Evolutionary conservation across 2,113 vertebrate species (phyloP).

Genomic region (Corythaixoides concolor): DNA sequence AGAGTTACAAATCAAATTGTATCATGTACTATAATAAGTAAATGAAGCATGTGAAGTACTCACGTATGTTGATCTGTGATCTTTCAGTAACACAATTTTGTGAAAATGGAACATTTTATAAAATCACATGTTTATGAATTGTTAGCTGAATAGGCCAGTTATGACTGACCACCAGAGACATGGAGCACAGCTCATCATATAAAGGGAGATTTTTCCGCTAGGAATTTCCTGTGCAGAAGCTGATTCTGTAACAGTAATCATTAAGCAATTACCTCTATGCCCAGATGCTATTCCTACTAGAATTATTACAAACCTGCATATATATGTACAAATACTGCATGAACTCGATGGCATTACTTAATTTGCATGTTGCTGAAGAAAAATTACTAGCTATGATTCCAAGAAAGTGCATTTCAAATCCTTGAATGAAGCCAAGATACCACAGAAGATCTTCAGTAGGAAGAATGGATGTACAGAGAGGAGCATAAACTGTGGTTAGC

Average conservation of each 20-base stretch:
- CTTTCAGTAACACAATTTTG: neutral
- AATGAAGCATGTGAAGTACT: neutral
- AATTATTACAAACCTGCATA: neutral
- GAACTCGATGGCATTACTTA: neutral
- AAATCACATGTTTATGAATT: neutral
- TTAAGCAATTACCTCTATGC: neutral
- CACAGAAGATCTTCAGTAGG: neutral
- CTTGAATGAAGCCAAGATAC: neutral
- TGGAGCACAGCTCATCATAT: neutral
- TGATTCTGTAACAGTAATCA: neutral
- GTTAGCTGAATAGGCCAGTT: neutral
- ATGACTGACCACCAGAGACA: neutral
- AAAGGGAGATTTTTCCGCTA: neutral
- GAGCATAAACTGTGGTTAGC: neutral
- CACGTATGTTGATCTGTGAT: fast-evolving
- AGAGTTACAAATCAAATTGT: neutral
- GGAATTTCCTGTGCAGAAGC: neutral
- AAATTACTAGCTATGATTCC: neutral
- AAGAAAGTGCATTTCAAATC: neutral
- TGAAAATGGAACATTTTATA: neutral
- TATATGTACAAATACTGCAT: neutral
- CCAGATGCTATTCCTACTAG: neutral
- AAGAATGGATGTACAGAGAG: neutral
- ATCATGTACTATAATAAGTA: neutral
- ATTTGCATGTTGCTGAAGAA: neutral